A percentile compares a stretch with the other conserved stretches of the same genome.
phyloP scores from a whole-genome alignment of 2,888 invertebrate genomes.

The Chloroclystis v-ata region DNA sequence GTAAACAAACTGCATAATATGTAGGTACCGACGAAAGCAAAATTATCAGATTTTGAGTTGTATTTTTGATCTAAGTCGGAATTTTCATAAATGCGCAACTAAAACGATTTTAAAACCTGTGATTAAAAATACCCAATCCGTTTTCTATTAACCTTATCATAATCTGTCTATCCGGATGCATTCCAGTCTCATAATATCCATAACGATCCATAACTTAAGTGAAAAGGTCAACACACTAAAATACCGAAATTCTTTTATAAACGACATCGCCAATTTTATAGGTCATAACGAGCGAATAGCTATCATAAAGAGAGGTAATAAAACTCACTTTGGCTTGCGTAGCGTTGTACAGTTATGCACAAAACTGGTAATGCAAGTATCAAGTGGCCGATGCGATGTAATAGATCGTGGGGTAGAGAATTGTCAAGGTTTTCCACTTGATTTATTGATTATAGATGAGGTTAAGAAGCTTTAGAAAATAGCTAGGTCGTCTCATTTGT shows the following conservation, averaged over 20 bases:
- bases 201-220: constrained; percentile 11
- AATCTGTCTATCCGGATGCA: constrained; percentile 1
- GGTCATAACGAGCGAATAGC: constrained; percentile 25
- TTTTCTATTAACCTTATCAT: too few relatives aligned
- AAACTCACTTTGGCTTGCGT: constrained; percentile 22
- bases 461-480: too few relatives aligned
- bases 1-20: too few relatives aligned
- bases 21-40: too few relatives aligned
- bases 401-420: constrained; percentile 16
- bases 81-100: too few relatives aligned
- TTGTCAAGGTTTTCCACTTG: too few relatives aligned
- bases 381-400: constrained; percentile 14
- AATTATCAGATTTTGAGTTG: too few relatives aligned
- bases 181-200: background rate
- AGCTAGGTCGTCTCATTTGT: too few relatives aligned
- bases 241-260: constrained; percentile 16
- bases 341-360: constrained; percentile 21
- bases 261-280: constrained; percentile 26
- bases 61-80: too few relatives aligned
- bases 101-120: too few relatives aligned
- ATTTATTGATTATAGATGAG: constrained; percentile 1
- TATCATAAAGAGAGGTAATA: constrained; percentile 23
- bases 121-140: too few relatives aligned
- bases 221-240: constrained; percentile 21
- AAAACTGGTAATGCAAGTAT: constrained; percentile 28